These are phyloP conservation scores for Eupithecia vulgata DNA, from an alignment of 2,888 invertebrate species.

Conservation along the genomic window DNA sequence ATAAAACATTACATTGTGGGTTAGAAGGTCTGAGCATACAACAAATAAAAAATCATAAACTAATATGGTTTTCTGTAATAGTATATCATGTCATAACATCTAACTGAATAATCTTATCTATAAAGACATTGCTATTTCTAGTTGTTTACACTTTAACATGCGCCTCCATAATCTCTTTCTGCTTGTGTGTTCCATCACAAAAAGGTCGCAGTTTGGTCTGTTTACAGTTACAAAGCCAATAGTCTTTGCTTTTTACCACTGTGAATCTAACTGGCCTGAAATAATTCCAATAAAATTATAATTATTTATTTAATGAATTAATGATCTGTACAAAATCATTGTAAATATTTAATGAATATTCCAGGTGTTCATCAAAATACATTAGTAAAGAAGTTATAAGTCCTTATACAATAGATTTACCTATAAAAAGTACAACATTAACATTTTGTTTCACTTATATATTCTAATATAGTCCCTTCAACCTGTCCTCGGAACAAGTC, in stretches of 20 bases:
- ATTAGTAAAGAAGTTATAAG: too few relatives aligned
- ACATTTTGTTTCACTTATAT: too few relatives aligned
- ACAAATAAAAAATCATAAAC: neutral
- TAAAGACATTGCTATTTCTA: neutral
- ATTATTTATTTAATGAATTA: neutral
- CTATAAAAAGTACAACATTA: too few relatives aligned
- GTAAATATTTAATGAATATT: neutral
- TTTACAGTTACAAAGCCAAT: slow-evolving; percentile 99
- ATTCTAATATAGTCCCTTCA: too few relatives aligned
- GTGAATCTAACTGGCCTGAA: slow-evolving; percentile 91
- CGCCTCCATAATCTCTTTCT: slow-evolving; percentile 87
- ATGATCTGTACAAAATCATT: neutral
- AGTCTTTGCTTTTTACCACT: slow-evolving; percentile 94
- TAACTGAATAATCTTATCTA: neutral
- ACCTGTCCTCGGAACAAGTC: too few relatives aligned
- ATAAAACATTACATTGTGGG: too few relatives aligned
- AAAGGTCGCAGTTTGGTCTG: slow-evolving; percentile 96
- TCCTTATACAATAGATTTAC: too few relatives aligned
- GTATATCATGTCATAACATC: neutral
- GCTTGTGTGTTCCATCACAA: slow-evolving; percentile 97
- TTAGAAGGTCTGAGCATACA: neutral
- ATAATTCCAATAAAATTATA: slow-evolving; percentile 33
- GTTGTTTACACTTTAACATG: slow-evolving; percentile 55
- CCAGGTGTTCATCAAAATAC: too few relatives aligned
- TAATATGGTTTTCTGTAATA: neutral